A percentile compares a stretch with the other conserved stretches of the same genome.
phyloP scores from a whole-genome alignment of 2,113 vertebrate genomes.

The Macaca mulatta region DNA sequence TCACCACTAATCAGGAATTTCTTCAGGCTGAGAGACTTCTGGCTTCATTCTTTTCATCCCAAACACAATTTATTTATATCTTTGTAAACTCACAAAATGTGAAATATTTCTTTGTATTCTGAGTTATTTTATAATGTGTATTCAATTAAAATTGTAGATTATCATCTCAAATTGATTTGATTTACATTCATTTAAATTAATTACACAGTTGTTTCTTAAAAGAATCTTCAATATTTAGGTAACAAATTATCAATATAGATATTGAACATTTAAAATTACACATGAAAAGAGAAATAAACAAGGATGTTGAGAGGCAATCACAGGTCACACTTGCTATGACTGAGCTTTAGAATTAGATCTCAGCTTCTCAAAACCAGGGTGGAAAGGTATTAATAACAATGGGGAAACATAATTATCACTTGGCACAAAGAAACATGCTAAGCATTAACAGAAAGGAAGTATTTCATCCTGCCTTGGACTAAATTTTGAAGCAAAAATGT shows the following conservation, averaged over 20 bases:
- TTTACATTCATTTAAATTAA: conserved; percentile 28
- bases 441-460: not conserved
- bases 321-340: not conserved
- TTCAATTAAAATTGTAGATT: not conserved
- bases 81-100: conserved; percentile 2
- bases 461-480: not conserved
- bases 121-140: not conserved
- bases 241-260: not conserved
- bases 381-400: not conserved
- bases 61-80: not conserved
- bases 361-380: not conserved
- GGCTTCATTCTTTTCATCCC: not conserved
- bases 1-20: not conserved
- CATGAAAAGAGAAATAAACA: not conserved
- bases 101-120: conserved; percentile 14
- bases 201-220: not conserved
- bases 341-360: not conserved
- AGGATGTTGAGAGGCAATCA: not conserved
- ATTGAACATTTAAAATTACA: not conserved
- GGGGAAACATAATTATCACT: not conserved
- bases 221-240: not conserved
- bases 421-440: not conserved
- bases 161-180: conserved; percentile 27
- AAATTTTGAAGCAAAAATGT: conserved; percentile 19
- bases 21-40: not conserved